phyloP scores from a whole-genome alignment of 2,797 vertebrate genomes.

The Stomatorhinus walkeri region DNA sequence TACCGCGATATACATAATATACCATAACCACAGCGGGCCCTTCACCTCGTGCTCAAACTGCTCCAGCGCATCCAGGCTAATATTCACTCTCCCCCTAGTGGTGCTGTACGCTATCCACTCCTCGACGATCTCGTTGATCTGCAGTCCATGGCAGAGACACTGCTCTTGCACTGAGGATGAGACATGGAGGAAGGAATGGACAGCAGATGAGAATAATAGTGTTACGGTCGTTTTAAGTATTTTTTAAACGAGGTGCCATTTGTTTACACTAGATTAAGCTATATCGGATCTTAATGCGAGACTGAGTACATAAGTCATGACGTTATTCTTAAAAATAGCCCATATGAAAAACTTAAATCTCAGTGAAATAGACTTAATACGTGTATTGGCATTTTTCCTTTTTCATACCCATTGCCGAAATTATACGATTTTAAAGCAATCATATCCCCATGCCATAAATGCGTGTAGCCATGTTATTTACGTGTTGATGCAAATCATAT shows the following conservation, averaged over 20 bases:
- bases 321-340: background rate
- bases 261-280: background rate
- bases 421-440: background rate
- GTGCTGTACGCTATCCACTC: slow-evolving; percentile 77
- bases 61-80: slow-evolving; percentile 56
- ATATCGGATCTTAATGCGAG: background rate
- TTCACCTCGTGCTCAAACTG: slow-evolving; percentile 80
- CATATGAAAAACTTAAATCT: background rate
- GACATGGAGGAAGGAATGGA: background rate
- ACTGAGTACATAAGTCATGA: background rate
- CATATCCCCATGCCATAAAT: background rate
- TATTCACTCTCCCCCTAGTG: slow-evolving; percentile 51
- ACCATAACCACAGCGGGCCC: background rate
- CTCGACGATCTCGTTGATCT: slow-evolving; percentile 51
- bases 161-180: slow-evolving; percentile 69
- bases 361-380: background rate
- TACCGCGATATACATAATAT: background rate
- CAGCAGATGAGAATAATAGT: background rate
- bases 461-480: background rate
- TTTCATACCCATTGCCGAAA: background rate
- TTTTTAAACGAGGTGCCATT: background rate
- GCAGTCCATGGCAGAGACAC: slow-evolving; percentile 62
- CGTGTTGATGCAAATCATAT: background rate
- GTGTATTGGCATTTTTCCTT: background rate
- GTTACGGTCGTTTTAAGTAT: background rate